Conservation (phyloP, 1,140 invertebrate species). For the Nymphalis io region DNA sequence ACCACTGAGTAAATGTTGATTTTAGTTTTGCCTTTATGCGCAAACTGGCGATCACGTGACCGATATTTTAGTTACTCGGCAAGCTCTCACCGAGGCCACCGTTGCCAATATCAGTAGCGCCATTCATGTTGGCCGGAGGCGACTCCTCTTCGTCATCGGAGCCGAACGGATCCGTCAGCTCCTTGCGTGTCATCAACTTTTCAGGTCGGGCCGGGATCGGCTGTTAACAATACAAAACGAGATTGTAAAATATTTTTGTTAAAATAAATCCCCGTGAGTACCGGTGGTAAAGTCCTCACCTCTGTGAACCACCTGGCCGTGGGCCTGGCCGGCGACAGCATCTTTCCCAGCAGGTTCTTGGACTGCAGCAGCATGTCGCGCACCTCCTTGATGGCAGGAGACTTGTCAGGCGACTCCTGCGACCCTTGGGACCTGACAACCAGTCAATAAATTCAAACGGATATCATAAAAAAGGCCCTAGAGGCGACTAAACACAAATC, state of each 20-base stretch:
- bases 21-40: no score
- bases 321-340: conserved; percentile 86
- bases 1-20: no score
- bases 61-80: background rate
- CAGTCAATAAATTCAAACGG: no score
- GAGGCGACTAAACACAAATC: no score
- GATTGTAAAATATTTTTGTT: background rate
- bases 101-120: conserved; percentile 22
- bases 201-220: conserved; percentile 61
- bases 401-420: conserved; percentile 56
- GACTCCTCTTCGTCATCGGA: conserved; percentile 93
- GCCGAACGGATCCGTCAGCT: conserved; percentile 94
- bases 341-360: conserved; percentile 89
- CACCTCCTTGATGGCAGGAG: conserved; percentile 84
- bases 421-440: conserved; percentile 66
- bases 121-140: conserved; percentile 26
- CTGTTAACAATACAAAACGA: conserved; percentile 29
- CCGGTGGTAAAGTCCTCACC: conserved; percentile 10
- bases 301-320: conserved; percentile 67
- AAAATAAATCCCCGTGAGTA: background rate
- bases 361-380: conserved; percentile 88
- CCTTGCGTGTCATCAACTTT: conserved; percentile 90
- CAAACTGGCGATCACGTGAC: no score
- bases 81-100: conserved; percentile 30
- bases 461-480: no score